Conservation (phyloP, 2,113 vertebrate species). For the Ptyas mucosa region DNA sequence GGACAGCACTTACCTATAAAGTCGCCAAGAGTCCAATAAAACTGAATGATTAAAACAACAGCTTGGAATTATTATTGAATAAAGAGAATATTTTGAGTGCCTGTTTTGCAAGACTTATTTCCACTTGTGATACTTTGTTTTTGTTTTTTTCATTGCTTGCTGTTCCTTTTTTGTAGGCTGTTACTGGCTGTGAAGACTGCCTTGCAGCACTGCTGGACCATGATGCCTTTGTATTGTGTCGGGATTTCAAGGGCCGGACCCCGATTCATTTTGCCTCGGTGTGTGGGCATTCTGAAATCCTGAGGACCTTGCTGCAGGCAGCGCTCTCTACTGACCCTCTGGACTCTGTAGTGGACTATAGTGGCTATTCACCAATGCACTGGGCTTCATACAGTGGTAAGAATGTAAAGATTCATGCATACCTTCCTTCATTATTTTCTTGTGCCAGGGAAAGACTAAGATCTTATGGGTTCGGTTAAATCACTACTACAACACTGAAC, state of each 20-base stretch:
- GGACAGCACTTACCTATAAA: neutral
- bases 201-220: slow-evolving; percentile 89
- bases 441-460: neutral
- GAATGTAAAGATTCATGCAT: neutral
- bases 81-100: neutral
- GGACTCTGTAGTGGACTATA: slow-evolving; percentile 88
- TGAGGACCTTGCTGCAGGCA: slow-evolving; percentile 80
- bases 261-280: slow-evolving; percentile 89
- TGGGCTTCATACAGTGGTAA: slow-evolving; percentile 95
- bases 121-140: neutral
- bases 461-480: neutral
- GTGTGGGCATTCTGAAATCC: slow-evolving; percentile 80
- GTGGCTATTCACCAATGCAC: slow-evolving; percentile 90
- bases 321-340: slow-evolving; percentile 84
- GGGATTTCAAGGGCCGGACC: slow-evolving; percentile 87
- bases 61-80: neutral
- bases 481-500: neutral
- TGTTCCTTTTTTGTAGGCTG: slow-evolving; percentile 68
- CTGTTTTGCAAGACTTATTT: neutral
- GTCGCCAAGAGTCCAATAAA: neutral
- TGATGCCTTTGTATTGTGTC: slow-evolving; percentile 85
- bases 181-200: slow-evolving; percentile 85
- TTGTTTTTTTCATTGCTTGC: neutral
- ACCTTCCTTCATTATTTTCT: neutral
- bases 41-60: neutral